Evolutionary conservation across 2,888 invertebrate species (phyloP), one percentile per base, ranked within the genome.

Genomic region (Diploptera punctata): DNA sequence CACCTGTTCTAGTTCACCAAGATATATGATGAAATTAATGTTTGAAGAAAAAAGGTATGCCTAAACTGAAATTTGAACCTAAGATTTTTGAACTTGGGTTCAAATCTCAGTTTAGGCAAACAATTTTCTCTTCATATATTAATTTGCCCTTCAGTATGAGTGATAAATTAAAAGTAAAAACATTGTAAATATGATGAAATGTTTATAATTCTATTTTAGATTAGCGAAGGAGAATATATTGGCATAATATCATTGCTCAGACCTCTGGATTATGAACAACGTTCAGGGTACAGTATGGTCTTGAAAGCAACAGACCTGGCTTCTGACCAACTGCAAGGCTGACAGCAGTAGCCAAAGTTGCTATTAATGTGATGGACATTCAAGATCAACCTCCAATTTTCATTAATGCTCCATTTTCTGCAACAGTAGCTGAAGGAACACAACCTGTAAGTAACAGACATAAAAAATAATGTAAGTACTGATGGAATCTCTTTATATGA

Each of bases 361-460:
- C 93, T 0, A 90, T 92, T 0, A 89, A 91, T 49, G 87, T 95
- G 5, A 83, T 89, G 73, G 95, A 95, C 80, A 89, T 93, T 0
- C 95, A 89, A 80, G 94, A 95, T 81, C 93, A 93, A 78, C 91
- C 93, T 7, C 95, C 95, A 0, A 84, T 88, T n/a, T 94, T 95
- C 79, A 81, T 91, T 0, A 92, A 93, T 79, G 91, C 93, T 0
- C 94, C 94, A 0, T 95, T 92, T 79, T 92, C 92, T 3, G 90
- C 91, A 0, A 90, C 90, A 0, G 86, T 95, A 0, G 85, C 89
- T 3, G 95, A 95, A 82, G 93, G 93, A 78, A 91, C 91, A 0
- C 83, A 87, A 1, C 84, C 88, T 72, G 90, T 90, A 81, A 73
- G 74, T 67, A 38, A 21, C 24, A 38, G 13, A 13, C 1, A 29